phyloP scores from a whole-genome alignment of 2,888 invertebrate species.

The Orchesellides sinensis region DNA sequence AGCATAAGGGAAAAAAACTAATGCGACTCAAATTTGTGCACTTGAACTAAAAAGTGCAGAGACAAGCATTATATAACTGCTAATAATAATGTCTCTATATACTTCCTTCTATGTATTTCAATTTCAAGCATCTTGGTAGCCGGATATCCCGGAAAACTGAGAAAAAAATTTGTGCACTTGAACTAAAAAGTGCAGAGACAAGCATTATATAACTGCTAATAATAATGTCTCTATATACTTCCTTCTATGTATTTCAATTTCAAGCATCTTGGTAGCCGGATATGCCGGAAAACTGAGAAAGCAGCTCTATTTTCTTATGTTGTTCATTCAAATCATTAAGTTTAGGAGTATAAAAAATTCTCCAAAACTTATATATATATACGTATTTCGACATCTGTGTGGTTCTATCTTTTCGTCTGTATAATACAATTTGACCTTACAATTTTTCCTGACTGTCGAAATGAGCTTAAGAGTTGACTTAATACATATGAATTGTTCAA shows the following conservation, averaged over 20 bases:
- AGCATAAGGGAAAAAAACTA: slow-evolving; percentile 61
- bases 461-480: slow-evolving; percentile 44
- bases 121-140: too few relatives aligned
- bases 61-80: slow-evolving; percentile 51
- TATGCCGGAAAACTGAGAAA: too few relatives aligned
- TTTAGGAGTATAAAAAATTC: not conserved
- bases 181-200: slow-evolving; percentile 66
- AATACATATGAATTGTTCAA: slow-evolving; percentile 52
- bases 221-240: not conserved
- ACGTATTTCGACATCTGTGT: not conserved
- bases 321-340: not conserved
- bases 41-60: slow-evolving; percentile 66
- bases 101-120: too few relatives aligned
- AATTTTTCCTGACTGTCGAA: slow-evolving; percentile 29
- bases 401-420: not conserved
- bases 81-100: not conserved
- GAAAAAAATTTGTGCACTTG: slow-evolving; percentile 63
- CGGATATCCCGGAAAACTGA: too few relatives aligned
- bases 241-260: too few relatives aligned
- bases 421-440: slow-evolving; percentile 20
- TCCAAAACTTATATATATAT: not conserved
- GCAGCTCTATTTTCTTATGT: too few relatives aligned
- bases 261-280: too few relatives aligned
- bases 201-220: slow-evolving; percentile 41
- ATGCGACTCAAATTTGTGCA: slow-evolving; percentile 70